Percentiles rank a stretch among this genome's conserved stretches.
Conservation (phyloP, 2,113 vertebrate genomes). For the Microcebus lehilahytsara region DNA sequence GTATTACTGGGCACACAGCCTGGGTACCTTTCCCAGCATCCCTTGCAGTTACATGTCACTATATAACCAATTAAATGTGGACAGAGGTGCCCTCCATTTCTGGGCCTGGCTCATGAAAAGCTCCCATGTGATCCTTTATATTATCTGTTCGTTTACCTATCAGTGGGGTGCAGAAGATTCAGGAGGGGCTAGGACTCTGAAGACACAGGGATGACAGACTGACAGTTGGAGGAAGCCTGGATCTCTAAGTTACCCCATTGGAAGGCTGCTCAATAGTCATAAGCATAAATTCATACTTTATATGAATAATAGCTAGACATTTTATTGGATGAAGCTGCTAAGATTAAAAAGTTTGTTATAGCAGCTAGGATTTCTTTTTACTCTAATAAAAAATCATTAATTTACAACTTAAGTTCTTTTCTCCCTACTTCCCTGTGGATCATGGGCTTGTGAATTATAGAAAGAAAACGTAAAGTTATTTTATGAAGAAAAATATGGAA, state of each 20-base stretch:
- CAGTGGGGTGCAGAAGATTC: not conserved
- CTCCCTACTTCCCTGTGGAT: not conserved
- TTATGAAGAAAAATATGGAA: not conserved
- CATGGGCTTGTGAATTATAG: not conserved
- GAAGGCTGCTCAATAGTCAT: not conserved
- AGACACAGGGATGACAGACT: not conserved
- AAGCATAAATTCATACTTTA: not conserved
- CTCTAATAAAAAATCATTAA: not conserved
- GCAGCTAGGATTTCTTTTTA: not conserved
- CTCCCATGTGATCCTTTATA: not conserved
- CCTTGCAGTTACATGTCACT: not conserved
- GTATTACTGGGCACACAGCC: not conserved
- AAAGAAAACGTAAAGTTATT: not conserved
- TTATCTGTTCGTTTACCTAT: not conserved
- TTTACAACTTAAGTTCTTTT: not conserved
- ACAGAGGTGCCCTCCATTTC: not conserved
- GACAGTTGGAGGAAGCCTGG: not conserved
- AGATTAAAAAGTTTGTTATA: not conserved
- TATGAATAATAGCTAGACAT: not conserved
- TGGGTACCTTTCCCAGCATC: not conserved
- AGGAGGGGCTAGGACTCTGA: not conserved
- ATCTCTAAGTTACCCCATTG: not conserved
- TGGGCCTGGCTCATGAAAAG: not conserved
- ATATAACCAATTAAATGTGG: not conserved
- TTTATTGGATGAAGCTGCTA: not conserved